Base-by-base conservation (phyloP, 2,797 vertebrate genomes). In the Pyrocephalus nanus region DNA sequence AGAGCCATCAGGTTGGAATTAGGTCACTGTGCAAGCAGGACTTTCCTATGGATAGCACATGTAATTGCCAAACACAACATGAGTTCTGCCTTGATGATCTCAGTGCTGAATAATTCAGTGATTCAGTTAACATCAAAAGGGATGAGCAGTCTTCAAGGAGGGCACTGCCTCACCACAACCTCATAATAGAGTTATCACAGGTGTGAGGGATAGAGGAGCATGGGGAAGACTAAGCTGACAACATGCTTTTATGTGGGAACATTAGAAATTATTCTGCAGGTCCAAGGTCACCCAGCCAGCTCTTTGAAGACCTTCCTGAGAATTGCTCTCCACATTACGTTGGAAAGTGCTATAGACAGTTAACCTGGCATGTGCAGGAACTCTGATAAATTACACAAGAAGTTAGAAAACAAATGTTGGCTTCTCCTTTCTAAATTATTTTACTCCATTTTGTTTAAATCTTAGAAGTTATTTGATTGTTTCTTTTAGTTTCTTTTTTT, bases 41-140 rank as follows among this genome's bases (percentile, higher is more conserved):
- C 67, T 93, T 97, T 96, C 94, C 88, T 91, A 97, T 76, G 86
- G 88, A 94, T 67, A 66, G 86, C 34, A 84, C 12, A 1, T 66
- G 45, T n/a, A 67, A 92, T 66, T 93, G 88, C 90, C 90, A 92
- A 86, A 77, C 40, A 73, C 89, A 96, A 91, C 76, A 72, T 0
- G 3, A 81, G 85, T 51, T 84, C 67, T 84, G 57, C 69, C 73
- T 67, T 1, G 25, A 42, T 97, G 96, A 97, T 87, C 93, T 98
- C 97, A 97, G 20, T 69, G 54, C 74, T 96, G 90, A 97, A 95
- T 90, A 95, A 96, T 96, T 88, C 95, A 87, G 50, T 58, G 95
- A 93, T 91, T 97, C 91, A 79, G 64, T 64, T 25, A 88, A 88
- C 91, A 82, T 73, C 89, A 94, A 94, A 96, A 84, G 77, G 55